phyloP scores from a whole-genome alignment of 2,113 vertebrate species.

The Dasyprocta punctata region DNA sequence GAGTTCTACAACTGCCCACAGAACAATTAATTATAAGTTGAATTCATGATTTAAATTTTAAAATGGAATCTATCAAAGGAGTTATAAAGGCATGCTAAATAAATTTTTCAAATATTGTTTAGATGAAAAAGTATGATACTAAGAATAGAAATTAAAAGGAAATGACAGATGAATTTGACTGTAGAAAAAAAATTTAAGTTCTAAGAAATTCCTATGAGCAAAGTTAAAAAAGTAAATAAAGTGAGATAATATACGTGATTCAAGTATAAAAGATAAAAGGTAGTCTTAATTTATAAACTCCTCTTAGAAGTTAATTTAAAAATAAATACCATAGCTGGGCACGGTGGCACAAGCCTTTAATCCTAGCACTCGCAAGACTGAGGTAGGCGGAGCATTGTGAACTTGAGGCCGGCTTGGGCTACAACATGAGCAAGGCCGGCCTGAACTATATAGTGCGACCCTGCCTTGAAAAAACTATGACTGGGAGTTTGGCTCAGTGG shows the following conservation, averaged over 20 bases:
- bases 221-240: slow-evolving; percentile 22
- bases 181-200: neutral
- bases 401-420: too few relatives aligned
- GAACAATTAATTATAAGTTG: neutral
- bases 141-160: neutral
- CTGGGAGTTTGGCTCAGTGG: too few relatives aligned
- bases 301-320: neutral
- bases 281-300: neutral
- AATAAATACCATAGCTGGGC: neutral
- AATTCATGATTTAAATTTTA: neutral
- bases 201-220: neutral
- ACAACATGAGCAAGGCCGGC: too few relatives aligned
- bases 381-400: too few relatives aligned
- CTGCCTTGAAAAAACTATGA: too few relatives aligned
- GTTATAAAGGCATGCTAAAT: neutral
- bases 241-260: neutral
- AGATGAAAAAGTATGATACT: neutral
- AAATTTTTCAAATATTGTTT: neutral
- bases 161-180: neutral
- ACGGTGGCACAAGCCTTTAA: too few relatives aligned
- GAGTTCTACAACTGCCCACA: neutral
- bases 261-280: neutral
- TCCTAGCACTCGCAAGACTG: too few relatives aligned
- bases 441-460: too few relatives aligned
- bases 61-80: neutral